Evolutionary conservation across 2,888 invertebrate species (phyloP).

Genomic region (Yponomeuta sedellus): DNA sequence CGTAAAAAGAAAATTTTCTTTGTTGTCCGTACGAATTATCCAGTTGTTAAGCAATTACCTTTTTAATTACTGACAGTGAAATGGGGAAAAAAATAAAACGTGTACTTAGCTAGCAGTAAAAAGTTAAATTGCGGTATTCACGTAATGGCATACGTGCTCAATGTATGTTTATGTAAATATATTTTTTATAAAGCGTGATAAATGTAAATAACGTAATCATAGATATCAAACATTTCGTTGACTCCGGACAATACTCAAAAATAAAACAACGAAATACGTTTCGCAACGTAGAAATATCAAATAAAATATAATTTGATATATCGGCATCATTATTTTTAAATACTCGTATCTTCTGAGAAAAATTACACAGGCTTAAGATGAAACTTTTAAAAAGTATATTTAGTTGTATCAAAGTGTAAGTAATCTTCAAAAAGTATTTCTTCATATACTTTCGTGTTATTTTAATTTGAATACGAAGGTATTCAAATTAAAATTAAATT

Average conservation of each 20-base stretch:
- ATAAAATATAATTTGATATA: background rate
- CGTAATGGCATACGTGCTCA: background rate
- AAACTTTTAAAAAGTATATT: no score
- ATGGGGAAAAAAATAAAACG: background rate
- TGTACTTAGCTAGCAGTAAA: background rate
- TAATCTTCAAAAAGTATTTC: no score
- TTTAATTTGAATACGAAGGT: no score
- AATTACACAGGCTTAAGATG: no score
- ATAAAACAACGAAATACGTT: slow-evolving; percentile 23
- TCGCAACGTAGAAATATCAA: background rate
- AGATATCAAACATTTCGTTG: slow-evolving; percentile 45
- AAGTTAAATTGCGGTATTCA: background rate
- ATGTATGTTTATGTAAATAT: slow-evolving; percentile 45
- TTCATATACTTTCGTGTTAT: no score
- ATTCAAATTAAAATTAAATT: no score
- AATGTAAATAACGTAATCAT: slow-evolving; percentile 41
- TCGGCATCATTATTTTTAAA: background rate
- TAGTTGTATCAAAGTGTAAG: no score
- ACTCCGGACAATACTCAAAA: slow-evolving; percentile 47
- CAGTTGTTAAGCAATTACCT: background rate
- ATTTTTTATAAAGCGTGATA: slow-evolving; percentile 37
- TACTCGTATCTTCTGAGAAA: no score
- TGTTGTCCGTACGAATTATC: background rate
- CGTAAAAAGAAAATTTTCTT: background rate
- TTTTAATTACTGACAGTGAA: background rate